Evolutionary conservation across 92 coral and sea anemone genomes (phyloP), one percentile per base, ranked within the genome.

Genomic region (Ricordea florida): DNA sequence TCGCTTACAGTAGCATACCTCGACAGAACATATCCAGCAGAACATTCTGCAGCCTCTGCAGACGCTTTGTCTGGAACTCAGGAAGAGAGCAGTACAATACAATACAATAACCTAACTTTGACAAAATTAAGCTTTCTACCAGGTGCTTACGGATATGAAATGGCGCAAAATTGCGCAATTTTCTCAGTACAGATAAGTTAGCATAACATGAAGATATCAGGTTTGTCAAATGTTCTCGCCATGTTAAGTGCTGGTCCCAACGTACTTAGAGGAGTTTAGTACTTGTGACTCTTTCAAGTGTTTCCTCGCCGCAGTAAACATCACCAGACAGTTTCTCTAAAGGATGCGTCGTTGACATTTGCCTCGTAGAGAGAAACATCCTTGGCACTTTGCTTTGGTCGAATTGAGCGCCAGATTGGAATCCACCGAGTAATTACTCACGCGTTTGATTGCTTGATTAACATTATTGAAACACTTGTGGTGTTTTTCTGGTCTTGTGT

Each of bases 331-430:
- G 60, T 23, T 57, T 45, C n/a, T 66, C 89, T 34, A 84, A 50
- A 40, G 32, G 16, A 57, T 77, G 90, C 6, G 42, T 38, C 17
- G 67, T 53, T 24, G 72, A 37, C 77, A 79, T 79, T 61, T 64
- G 72, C 14, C 53, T 20, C 20, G 82, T 85, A 10, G 82, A 85
- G 16, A 85, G 15, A 17, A 72, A 47, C 79, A 80, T 59, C 76
- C 81, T n/a, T n/a, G n/a, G n/a, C n/a, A 65, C 18, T 55, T 85
- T 15, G 90, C 72, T 41, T 82, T 73, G 11, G 50, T 14, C 21
- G 68, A 33, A 33, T 64, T 73, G 44, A 73, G 56, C 10, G 60
- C 87, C 10, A 82, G 59, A 44, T 56, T 76, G 44, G 72, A 83
- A 28, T 46, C 62, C 28, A 47, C 51, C n/a, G 89, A 59, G 40